phyloP scores from a whole-genome alignment of 2,888 invertebrate species.

The Gerris lacustris region DNA sequence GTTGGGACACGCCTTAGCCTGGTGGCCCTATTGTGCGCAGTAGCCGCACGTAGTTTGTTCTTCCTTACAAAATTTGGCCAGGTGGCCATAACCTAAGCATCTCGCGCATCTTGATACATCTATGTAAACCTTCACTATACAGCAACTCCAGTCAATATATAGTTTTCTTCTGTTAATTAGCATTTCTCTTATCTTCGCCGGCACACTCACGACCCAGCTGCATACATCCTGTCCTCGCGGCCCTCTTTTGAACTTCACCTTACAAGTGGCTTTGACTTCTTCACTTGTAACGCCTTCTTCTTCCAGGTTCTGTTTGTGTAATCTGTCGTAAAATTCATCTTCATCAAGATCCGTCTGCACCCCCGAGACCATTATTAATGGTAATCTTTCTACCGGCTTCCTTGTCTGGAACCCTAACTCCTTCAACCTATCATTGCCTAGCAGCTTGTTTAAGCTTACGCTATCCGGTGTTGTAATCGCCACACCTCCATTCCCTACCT shows the following conservation, averaged over 20 bases:
- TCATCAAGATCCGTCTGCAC: background rate
- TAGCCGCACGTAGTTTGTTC: background rate
- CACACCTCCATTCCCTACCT: background rate
- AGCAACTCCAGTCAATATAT: background rate
- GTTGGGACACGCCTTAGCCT: background rate
- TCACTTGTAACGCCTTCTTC: background rate
- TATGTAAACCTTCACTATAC: background rate
- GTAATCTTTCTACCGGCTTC: background rate
- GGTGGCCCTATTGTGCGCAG: background rate
- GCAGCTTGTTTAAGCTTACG: background rate
- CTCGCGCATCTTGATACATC: background rate
- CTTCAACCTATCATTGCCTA: background rate
- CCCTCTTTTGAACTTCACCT: background rate
- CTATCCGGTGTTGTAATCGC: background rate
- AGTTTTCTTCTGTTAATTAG: background rate
- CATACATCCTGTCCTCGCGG: background rate
- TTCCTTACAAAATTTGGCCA: background rate
- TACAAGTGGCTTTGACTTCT: background rate
- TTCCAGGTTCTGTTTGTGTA: background rate
- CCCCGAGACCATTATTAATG: background rate
- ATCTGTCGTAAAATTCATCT: background rate
- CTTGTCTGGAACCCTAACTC: background rate
- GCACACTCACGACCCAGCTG: background rate
- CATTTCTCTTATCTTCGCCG: background rate
- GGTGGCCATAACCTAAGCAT: background rate